Percentiles rank a stretch among this genome's conserved stretches.
phyloP scores from a whole-genome alignment of 2,797 vertebrate species.

The Xyrichtys novacula region DNA sequence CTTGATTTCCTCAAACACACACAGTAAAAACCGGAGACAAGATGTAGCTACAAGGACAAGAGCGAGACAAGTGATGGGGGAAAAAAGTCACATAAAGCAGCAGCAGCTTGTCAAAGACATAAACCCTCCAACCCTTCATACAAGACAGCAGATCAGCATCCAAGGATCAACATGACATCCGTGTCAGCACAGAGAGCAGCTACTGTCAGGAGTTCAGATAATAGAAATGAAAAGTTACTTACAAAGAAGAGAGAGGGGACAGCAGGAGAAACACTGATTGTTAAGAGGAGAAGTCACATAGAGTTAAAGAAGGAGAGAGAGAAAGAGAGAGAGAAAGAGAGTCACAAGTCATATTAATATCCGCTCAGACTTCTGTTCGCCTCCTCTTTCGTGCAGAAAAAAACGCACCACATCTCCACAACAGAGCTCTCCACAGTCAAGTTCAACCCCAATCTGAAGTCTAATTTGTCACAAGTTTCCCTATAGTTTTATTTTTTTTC shows the following conservation, averaged over 20 bases:
- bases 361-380: slow-evolving; percentile 84
- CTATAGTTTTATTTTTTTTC: background rate
- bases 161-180: background rate
- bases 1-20: slow-evolving; percentile 57
- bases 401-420: slow-evolving; percentile 41
- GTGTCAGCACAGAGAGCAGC: background rate
- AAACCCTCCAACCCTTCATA: background rate
- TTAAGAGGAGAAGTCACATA: slow-evolving; percentile 94
- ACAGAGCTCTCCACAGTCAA: slow-evolving; percentile 26
- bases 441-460: background rate
- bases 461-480: background rate
- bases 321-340: slow-evolving; percentile 78
- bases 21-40: slow-evolving; percentile 7
- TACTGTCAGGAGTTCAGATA: slow-evolving; percentile 1
- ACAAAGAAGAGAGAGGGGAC: slow-evolving; percentile 94
- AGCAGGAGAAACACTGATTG: slow-evolving; percentile 93
- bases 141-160: slow-evolving; percentile 1
- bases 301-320: slow-evolving; percentile 91
- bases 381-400: slow-evolving; percentile 90
- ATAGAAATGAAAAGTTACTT: slow-evolving; percentile 92
- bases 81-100: slow-evolving; percentile 57
- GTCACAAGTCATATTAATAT: slow-evolving; percentile 86
- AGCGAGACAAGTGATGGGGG: slow-evolving; percentile 23
- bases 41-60: background rate
- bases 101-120: slow-evolving; percentile 18